Conservation (phyloP, 2,797 vertebrate genomes). For the Microctenopoma steveboyesi region DNA sequence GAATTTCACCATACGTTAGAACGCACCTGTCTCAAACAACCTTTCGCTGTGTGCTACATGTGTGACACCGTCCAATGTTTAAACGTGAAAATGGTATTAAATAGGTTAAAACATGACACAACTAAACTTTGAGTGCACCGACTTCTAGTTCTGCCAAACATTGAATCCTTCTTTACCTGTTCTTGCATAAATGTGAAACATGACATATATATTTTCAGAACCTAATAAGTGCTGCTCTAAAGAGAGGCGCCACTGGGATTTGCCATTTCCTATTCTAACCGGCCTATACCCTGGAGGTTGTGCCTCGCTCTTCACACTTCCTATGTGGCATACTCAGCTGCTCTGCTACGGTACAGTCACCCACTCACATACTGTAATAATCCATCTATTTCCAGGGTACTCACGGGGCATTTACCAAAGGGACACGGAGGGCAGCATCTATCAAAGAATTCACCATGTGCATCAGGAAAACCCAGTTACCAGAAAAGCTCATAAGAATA, state of each 20-base stretch:
- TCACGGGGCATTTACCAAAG: slow-evolving; percentile 75
- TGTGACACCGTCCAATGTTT: no score
- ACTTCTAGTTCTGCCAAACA: neutral
- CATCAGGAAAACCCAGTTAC: slow-evolving; percentile 78
- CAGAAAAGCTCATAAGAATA: slow-evolving; percentile 81
- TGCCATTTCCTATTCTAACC: slow-evolving; percentile 52
- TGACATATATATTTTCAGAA: slow-evolving; percentile 48
- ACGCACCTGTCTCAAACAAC: no score
- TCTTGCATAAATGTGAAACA: slow-evolving; percentile 31
- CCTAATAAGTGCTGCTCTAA: slow-evolving; percentile 24
- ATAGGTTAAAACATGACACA: neutral
- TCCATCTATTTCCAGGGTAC: slow-evolving; percentile 75
- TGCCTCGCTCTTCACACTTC: slow-evolving; percentile 59
- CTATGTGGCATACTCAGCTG: slow-evolving; percentile 62
- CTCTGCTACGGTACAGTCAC: slow-evolving; percentile 57
- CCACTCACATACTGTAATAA: slow-evolving; percentile 70
- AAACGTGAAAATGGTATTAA: no score
- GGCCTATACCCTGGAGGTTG: slow-evolving; percentile 50
- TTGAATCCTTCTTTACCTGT: slow-evolving; percentile 6
- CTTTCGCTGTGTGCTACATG: no score
- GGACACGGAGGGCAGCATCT: slow-evolving; percentile 78
- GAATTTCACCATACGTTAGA: no score
- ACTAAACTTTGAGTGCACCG: slow-evolving; percentile 3
- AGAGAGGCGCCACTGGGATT: slow-evolving; percentile 22
- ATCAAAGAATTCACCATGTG: slow-evolving; percentile 78